A percentile compares a stretch with the other conserved stretches of the same genome.
phyloP scores from a whole-genome alignment of 2,797 vertebrate species.

The Neopelma chrysocephalum region DNA sequence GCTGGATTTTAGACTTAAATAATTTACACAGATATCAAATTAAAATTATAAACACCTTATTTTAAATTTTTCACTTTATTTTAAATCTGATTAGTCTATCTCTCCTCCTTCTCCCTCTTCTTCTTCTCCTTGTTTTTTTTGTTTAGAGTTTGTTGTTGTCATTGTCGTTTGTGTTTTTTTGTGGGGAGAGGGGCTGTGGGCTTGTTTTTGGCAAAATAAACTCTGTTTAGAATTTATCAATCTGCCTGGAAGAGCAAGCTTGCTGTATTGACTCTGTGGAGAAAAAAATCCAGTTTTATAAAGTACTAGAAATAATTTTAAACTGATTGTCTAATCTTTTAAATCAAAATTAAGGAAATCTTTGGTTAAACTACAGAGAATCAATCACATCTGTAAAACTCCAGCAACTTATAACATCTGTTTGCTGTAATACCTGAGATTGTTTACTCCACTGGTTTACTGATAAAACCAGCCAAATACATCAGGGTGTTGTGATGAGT shows the following conservation, averaged over 20 bases:
- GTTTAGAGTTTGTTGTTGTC: not conserved
- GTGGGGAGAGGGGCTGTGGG: rapidly evolving
- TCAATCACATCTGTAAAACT: not conserved
- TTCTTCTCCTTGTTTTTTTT: not conserved
- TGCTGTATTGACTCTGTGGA: not conserved
- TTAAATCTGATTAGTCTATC: not conserved
- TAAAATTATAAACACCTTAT: not conserved
- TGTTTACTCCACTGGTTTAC: not conserved
- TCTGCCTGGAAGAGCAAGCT: not conserved
- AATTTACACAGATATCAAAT: rapidly evolving
- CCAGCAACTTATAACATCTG: not conserved
- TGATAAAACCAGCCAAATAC: not conserved
- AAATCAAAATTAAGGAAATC: not conserved
- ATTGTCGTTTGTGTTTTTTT: not conserved
- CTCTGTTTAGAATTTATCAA: not conserved
- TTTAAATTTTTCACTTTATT: not conserved
- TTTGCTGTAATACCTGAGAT: not conserved
- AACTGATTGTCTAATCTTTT: not conserved
- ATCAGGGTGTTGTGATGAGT: not conserved
- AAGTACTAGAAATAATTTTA: not conserved
- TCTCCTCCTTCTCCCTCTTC: not conserved
- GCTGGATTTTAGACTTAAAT: not conserved
- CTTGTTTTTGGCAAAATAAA: not conserved
- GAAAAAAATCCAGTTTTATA: not conserved
- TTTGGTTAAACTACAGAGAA: not conserved